These are phyloP conservation scores for Drosophila kanapiae DNA, from an alignment of 1,140 invertebrate species.

Conservation along the genomic window DNA sequence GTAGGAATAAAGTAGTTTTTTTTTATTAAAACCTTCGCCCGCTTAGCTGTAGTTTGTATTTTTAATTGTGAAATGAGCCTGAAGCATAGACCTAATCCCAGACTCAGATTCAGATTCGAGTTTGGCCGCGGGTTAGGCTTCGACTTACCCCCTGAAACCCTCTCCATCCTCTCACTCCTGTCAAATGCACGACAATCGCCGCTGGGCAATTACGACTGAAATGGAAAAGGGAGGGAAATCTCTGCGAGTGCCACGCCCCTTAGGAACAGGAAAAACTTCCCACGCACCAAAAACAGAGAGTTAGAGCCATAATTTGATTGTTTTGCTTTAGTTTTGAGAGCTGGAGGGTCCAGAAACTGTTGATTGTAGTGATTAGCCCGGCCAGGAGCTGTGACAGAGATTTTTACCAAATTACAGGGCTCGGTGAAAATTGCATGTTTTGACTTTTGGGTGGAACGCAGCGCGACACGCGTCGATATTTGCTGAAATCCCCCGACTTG, in stretches of 20 bases:
- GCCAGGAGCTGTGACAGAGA: constrained; percentile 55
- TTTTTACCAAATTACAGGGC: constrained; percentile 63
- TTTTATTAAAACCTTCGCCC: background rate
- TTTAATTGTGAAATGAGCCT: constrained; percentile 69
- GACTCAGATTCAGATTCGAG: constrained; percentile 5
- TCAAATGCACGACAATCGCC: constrained; percentile 50
- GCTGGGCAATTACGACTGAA: constrained; percentile 31
- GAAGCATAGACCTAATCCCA: constrained; percentile 46
- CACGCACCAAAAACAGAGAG: constrained; percentile 29
- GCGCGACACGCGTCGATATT: constrained; percentile 53
- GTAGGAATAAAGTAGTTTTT: constrained; percentile 32
- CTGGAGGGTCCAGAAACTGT: constrained; percentile 51
- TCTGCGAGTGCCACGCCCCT: constrained; percentile 32
- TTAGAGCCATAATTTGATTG: constrained; percentile 75
- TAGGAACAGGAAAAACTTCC: constrained; percentile 43
- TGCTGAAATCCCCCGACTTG: background rate
- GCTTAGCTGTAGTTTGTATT: constrained; percentile 29
- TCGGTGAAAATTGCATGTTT: constrained; percentile 76
- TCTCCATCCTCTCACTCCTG: constrained; percentile 17
- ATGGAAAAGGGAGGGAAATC: constrained; percentile 35
- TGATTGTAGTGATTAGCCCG: constrained; percentile 83
- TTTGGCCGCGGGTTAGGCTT: constrained; percentile 53
- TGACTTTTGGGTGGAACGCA: constrained; percentile 53
- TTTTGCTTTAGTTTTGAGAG: constrained; percentile 45
- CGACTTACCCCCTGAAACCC: constrained; percentile 26